Evolutionary conservation across 2,888 invertebrate genomes (phyloP), one percentile per base, ranked within the genome.

Genomic region (Bembecia ichneumoniformis): DNA sequence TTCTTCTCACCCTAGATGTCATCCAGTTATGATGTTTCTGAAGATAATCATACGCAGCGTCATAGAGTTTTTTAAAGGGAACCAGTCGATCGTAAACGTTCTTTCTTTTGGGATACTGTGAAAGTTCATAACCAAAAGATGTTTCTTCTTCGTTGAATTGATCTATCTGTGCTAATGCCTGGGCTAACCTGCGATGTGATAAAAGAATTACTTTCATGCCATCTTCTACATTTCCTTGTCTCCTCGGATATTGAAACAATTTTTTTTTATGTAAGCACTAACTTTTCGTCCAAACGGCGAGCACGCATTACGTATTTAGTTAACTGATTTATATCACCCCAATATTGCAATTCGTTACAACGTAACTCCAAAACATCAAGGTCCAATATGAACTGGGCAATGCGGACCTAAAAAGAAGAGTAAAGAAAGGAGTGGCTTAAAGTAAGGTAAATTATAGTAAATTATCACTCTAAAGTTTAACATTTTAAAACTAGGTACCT

Each of bases 111-210:
- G 97, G 96, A 84, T 98, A 98, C 60, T 94, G 93, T 0, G 97
- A 96, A 7, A 92, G 72, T 66, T 96, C 94, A 91, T 94, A 97
- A 10, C 93, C 95, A 69, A 94, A 98, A 14, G 96, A 90, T 34
- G 90, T 86, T 72, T 98, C 98, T 73, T 98, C 98, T 68, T 93
- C 93, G 72, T 98, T 98, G 64, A 98, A 96, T 52, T 91, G 90
- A 64, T 96, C 95, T 55, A 97, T 96, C 53, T 89, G 91, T 46
- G 90, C 89, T 77, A 96, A 90, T 3, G 96, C 97, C 3, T 83
- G 74, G 46, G 91, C 80, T 53, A 96, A 83, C 68, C 92, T 90
- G 28, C 9, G 4, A 28, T 9, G 28, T 28, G 47, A 72, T 56
- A 76, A 45, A 47, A 17, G 40, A 55, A 1, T 13, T 46, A 46